Evolutionary conservation across 2,797 vertebrate species (phyloP).

Genomic region (Characodon lateralis): DNA sequence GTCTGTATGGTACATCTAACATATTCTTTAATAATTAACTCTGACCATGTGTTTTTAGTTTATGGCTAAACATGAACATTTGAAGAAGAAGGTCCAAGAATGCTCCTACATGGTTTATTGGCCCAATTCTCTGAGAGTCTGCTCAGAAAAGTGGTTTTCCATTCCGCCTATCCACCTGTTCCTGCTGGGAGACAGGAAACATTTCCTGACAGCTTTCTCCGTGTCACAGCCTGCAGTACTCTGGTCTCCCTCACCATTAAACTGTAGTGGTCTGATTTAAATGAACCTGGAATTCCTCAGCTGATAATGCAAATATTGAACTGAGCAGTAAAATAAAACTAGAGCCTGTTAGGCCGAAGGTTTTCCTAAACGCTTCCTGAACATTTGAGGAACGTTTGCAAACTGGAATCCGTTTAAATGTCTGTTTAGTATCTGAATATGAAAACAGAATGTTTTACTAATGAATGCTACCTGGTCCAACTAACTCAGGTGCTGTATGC

Average conservation of each 20-base stretch:
- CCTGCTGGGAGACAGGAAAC: not conserved
- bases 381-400: not conserved
- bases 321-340: not conserved
- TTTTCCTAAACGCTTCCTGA: not conserved
- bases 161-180: not conserved
- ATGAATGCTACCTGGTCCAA: too few species aligned
- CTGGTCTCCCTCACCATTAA: not conserved
- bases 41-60: too few species aligned
- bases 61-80: not conserved
- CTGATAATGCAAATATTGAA: constrained; percentile 21
- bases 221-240: not conserved
- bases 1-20: too few species aligned
- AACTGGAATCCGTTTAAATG: not conserved
- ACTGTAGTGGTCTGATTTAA: constrained; percentile 17
- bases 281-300: constrained; percentile 3
- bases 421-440: not conserved
- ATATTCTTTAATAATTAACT: too few species aligned
- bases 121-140: not conserved
- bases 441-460: not conserved
- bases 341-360: not conserved
- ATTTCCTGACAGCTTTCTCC: not conserved
- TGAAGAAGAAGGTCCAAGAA: not conserved
- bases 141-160: not conserved
- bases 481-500: not conserved
- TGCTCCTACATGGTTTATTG: not conserved